Evolutionary conservation across 2,113 vertebrate genomes (phyloP).

Genomic region (Phocoena phocoena): DNA sequence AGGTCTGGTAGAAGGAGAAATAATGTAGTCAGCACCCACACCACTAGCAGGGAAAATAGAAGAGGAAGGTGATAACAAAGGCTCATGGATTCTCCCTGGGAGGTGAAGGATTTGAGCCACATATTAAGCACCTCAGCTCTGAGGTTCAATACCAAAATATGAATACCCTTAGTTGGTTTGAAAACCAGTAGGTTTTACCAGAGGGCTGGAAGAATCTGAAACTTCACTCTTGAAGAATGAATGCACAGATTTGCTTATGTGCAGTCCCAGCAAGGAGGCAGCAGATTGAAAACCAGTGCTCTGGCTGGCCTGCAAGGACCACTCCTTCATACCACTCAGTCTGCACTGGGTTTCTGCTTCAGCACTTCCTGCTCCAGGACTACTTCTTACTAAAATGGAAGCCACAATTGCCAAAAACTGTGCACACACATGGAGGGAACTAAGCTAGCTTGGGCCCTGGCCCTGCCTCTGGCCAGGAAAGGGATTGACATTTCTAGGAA

Average conservation of each 20-base stretch:
- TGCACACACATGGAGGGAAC: accelerated
- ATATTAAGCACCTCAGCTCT: background rate
- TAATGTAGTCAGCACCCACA: background rate
- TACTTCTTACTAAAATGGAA: background rate
- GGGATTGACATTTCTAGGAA: background rate
- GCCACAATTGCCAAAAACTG: background rate
- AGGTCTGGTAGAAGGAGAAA: no score
- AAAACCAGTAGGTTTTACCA: no score
- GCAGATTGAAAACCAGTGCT: background rate
- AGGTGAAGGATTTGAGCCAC: background rate
- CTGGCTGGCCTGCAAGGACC: no score
- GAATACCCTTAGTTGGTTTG: background rate
- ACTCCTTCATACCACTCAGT: background rate
- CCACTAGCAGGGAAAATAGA: no score
- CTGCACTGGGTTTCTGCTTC: background rate
- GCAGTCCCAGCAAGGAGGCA: no score
- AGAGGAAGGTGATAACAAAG: background rate
- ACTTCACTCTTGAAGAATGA: background rate
- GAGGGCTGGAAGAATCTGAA: background rate
- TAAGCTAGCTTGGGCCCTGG: background rate
- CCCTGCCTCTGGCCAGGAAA: background rate
- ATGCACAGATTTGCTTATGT: no score
- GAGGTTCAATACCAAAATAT: background rate
- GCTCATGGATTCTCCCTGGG: background rate
- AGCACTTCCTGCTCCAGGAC: background rate